Evolutionary conservation across 2,797 vertebrate genomes (phyloP), one percentile per base, ranked within the genome.

Genomic region (Denticeps clupeoides): DNA sequence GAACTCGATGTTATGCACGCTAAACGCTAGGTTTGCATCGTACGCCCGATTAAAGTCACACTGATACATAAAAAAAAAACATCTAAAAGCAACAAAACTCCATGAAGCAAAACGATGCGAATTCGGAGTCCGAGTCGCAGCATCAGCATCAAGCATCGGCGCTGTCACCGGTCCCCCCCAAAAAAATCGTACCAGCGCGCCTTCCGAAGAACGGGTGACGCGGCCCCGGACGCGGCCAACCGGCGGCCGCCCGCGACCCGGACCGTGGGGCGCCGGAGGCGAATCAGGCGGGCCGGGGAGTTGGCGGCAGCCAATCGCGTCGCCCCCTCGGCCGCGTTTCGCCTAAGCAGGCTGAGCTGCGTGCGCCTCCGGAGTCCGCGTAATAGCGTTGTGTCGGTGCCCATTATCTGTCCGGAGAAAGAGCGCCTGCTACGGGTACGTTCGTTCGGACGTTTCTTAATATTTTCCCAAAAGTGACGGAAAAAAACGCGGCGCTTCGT

Each of bases 221-320:
- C 66, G 24, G n/a, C 8, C 2, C 27, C 41, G 3, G 1, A 8
- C 48, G 32, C 22, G 25, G 18, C 68, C 65, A 64, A 68, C 43
- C 33, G 23, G 15, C 8, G 12, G 1, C 38, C 35, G 29, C 16
- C 55, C 52, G 47, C 55, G 43, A 44, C 62, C 37, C 48, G 35
- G 41, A 55, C 68, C 55, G 63, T 70, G 49, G 60, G 53, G 33
- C 35, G 41, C 19, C 7, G 1, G 2, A n/a, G 19, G 44, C 65
- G 59, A 64, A 69, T 69, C 52, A 37, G 23, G 26, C 5, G 12
- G 23, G 7, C 9, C 7, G 23, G 13, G 12, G 27, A 49, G 49
- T 65, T 65, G 60, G 58, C 45, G 54, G 62, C 47, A 63, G 64
- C 66, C 64, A 72, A 72, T 69, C 27, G 56, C 49, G 54, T 21